Conservation (phyloP, 1,140 invertebrate genomes). For the Sarcophaga peregrina region DNA sequence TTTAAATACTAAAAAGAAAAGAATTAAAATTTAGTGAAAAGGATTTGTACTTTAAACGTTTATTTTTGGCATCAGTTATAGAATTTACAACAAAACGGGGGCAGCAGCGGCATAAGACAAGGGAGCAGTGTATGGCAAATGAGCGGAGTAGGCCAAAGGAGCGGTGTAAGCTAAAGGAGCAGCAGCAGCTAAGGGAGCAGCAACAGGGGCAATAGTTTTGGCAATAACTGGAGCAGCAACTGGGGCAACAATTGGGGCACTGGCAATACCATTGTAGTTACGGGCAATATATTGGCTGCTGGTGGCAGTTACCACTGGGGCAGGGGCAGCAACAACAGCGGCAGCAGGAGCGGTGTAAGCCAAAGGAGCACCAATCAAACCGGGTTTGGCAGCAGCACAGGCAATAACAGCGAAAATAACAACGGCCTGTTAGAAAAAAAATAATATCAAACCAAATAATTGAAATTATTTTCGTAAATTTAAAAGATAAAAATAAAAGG, state of each 20-base stretch:
- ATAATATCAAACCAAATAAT: too few relatives aligned
- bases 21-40: too few relatives aligned
- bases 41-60: too few relatives aligned
- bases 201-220: constrained; percentile 35
- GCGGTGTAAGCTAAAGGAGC: constrained; percentile 52
- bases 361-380: constrained; percentile 49
- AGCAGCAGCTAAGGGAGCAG: constrained; percentile 48
- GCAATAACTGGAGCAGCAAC: constrained; percentile 34
- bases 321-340: constrained; percentile 50
- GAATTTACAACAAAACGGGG: constrained; percentile 28
- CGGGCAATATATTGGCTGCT: constrained; percentile 68
- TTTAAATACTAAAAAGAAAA: too few relatives aligned
- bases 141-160: constrained; percentile 41
- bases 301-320: constrained; percentile 66
- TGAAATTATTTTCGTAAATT: too few relatives aligned
- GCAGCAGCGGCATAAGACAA: background rate
- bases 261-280: constrained; percentile 63
- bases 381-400: constrained; percentile 43
- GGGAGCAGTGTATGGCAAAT: background rate
- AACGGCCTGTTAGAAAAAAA: background rate
- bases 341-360: constrained; percentile 52
- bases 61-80: too few relatives aligned
- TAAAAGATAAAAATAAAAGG: too few relatives aligned
- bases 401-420: background rate
- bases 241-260: constrained; percentile 54